Conservation (phyloP, 2,113 vertebrate genomes). For the Burhinus bistriatus region DNA sequence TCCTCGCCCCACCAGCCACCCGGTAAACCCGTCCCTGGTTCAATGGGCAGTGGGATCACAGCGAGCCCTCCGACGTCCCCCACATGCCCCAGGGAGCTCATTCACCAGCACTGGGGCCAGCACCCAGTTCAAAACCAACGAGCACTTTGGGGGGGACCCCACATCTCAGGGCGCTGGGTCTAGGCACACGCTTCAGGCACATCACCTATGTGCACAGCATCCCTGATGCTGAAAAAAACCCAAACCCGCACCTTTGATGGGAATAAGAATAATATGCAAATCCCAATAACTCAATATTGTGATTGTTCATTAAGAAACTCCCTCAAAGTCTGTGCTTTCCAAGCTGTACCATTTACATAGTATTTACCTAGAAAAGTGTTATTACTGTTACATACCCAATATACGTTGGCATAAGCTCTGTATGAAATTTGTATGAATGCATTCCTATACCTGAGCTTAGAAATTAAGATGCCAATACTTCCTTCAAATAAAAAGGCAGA, state of each 20-base stretch:
- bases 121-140: neutral
- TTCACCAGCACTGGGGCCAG: neutral
- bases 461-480: neutral
- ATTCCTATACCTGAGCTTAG: neutral
- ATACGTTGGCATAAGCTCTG: neutral
- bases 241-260: rapidly evolving
- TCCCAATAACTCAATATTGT: neutral
- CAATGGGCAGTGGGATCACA: neutral
- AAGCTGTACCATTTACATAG: neutral
- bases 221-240: neutral
- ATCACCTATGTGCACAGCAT: rapidly evolving
- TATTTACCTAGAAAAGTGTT: neutral
- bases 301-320: neutral
- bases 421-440: neutral
- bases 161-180: rapidly evolving
- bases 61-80: neutral
- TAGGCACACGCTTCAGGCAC: neutral
- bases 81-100: rapidly evolving
- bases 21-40: too few species aligned
- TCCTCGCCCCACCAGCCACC: neutral
- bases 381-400: neutral
- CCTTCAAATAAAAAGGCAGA: constrained; percentile 6
- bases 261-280: neutral
- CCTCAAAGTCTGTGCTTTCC: neutral
- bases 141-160: neutral